Evolutionary conservation across 2,888 invertebrate genomes (phyloP).

Genomic region (Dermolepida albohirtum): DNA sequence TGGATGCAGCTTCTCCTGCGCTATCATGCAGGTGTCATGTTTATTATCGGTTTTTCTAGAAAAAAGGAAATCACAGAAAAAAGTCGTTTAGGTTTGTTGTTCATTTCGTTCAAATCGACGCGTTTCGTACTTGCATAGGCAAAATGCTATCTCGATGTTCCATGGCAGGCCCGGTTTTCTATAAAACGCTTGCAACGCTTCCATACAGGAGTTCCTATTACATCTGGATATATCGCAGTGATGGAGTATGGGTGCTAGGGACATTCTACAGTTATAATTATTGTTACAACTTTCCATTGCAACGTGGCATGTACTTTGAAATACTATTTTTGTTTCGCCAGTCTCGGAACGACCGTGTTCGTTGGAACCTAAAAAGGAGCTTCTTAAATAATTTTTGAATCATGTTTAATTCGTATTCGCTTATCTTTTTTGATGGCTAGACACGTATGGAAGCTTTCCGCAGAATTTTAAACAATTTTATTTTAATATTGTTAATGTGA

Average conservation of each 20-base stretch:
- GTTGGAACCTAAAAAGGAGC: slow-evolving; percentile 26
- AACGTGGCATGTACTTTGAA: slow-evolving; percentile 88
- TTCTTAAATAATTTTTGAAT: slow-evolving; percentile 27
- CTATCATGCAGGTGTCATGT: slow-evolving; percentile 88
- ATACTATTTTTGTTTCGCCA: slow-evolving; percentile 68
- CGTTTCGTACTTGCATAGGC: slow-evolving; percentile 87
- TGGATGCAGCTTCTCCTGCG: slow-evolving; percentile 91
- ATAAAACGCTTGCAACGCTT: slow-evolving; percentile 87
- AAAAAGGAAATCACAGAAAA: slow-evolving; percentile 39
- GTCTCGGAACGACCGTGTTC: slow-evolving; percentile 50
- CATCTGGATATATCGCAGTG: slow-evolving; percentile 83
- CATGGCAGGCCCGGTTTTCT: slow-evolving; percentile 82
- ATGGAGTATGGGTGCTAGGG: slow-evolving; percentile 86
- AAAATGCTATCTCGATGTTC: slow-evolving; percentile 92
- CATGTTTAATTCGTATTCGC: not conserved
- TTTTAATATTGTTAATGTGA: not conserved
- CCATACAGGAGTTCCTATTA: slow-evolving; percentile 89
- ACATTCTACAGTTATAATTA: slow-evolving; percentile 81
- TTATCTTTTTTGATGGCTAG: not conserved
- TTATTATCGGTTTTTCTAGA: slow-evolving; percentile 87
- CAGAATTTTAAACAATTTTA: not conserved
- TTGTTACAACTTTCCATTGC: slow-evolving; percentile 86
- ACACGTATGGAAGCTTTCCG: not conserved
- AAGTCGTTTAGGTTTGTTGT: not conserved
- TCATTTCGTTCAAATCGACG: not conserved